Evolutionary conservation across 2,888 invertebrate genomes (phyloP), one percentile per base, ranked within the genome.

Genomic region (Omphaloscelis lunosa): DNA sequence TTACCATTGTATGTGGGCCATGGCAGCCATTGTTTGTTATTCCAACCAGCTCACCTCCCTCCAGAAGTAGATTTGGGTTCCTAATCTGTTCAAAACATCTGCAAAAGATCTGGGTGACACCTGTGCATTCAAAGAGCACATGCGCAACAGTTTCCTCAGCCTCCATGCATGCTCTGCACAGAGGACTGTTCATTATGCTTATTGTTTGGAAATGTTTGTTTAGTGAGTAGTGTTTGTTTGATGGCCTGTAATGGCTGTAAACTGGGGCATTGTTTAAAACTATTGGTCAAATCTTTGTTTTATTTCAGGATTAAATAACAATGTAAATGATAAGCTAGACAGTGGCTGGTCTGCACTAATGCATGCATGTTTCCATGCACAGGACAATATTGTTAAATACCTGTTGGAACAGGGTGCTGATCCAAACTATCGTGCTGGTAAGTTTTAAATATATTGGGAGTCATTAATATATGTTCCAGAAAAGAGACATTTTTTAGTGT

Each of bases 321-420:
- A 91, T 89, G 92, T 95, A 0, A 95, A 96, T 88, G 83, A 91
- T 66, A 94, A 91, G 69, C 90, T 98, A 48, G 93, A 96, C 70
- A 97, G 97, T 87, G 97, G 97, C 45, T 98, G 97, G 97, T 97
- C 97, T 67, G 95, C 97, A 0, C 90, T 98, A 65, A 94, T 97
- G 89, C 97, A 97, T 91, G 97, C 97, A 20, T 96, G 97, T 74
- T 97, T 97, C 62, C 96, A 97, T 86, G 97, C 97, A 23, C 97
- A 97, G 88, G 93, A 95, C 29, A 93, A 95, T 83, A 94, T 97
- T 82, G 94, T 97, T 0, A 90, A 96, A 79, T 94, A 95, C 71
- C 91, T 98, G 17, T 90, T 98, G 78, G 93, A 95, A 20, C 92
- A 93, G 79, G 97, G 97, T 61, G 98, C 97, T 53, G 95, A 98